Conservation (phyloP, 2,113 vertebrate genomes). For the Oenanthe melanoleuca region DNA sequence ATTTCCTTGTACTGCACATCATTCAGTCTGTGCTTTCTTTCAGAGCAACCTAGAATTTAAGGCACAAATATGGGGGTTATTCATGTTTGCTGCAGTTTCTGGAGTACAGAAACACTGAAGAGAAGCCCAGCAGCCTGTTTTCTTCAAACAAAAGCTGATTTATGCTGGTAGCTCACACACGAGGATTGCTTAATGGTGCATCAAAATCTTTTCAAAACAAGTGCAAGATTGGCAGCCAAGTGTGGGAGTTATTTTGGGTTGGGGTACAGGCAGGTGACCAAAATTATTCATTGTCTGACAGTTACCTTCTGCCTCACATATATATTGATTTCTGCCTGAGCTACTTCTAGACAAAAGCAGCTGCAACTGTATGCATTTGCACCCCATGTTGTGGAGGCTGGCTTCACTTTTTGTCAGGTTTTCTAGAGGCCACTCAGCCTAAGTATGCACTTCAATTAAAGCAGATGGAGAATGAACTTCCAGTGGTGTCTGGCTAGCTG, state of each 20-base stretch:
- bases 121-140: neutral
- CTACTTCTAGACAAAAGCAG: neutral
- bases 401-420: neutral
- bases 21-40: neutral
- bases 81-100: neutral
- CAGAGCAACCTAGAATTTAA: neutral
- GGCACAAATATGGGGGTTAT: neutral
- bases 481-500: neutral
- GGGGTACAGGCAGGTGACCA: neutral
- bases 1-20: neutral
- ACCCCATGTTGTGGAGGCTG: neutral
- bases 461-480: neutral
- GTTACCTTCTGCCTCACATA: neutral
- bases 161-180: neutral
- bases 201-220: constrained; percentile 6
- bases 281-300: neutral
- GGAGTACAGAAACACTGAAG: neutral
- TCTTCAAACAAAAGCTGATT: neutral
- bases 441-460: neutral
- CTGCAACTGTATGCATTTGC: neutral
- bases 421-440: constrained; percentile 5
- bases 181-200: neutral
- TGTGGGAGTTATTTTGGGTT: neutral
- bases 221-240: neutral
- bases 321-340: neutral